phyloP scores from a whole-genome alignment of 2,888 invertebrate genomes.

The Thysanoteuthis rhombus region DNA sequence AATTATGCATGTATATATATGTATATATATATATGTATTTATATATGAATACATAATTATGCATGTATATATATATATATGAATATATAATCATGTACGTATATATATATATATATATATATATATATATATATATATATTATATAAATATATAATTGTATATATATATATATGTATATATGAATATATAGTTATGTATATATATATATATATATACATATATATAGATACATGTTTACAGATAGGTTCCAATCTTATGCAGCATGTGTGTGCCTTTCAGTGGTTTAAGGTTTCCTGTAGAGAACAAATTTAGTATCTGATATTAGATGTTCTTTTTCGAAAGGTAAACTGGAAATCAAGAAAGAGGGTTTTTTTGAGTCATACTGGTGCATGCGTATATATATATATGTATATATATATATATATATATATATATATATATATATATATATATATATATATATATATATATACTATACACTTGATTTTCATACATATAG shows the following conservation, averaged over 20 bases:
- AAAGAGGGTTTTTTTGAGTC: too few relatives aligned
- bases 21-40: too few relatives aligned
- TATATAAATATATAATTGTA: background rate
- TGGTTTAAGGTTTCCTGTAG: too few relatives aligned
- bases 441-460: background rate
- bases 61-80: background rate
- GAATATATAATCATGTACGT: background rate
- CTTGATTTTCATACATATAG: too few relatives aligned
- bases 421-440: conserved; percentile 13
- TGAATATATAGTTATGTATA: background rate
- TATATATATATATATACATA: conserved; percentile 1
- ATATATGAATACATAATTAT: too few relatives aligned
- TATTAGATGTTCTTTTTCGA: too few relatives aligned
- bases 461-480: too few relatives aligned
- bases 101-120: background rate
- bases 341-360: too few relatives aligned
- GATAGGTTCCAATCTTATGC: too few relatives aligned
- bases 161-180: background rate
- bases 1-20: background rate
- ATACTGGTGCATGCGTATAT: background rate
- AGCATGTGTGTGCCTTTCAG: too few relatives aligned
- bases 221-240: background rate
- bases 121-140: background rate
- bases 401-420: background rate
- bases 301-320: too few relatives aligned